Evolutionary conservation across 2,888 invertebrate genomes (phyloP), one percentile per base, ranked within the genome.

Genomic region (Parnassius apollo): DNA sequence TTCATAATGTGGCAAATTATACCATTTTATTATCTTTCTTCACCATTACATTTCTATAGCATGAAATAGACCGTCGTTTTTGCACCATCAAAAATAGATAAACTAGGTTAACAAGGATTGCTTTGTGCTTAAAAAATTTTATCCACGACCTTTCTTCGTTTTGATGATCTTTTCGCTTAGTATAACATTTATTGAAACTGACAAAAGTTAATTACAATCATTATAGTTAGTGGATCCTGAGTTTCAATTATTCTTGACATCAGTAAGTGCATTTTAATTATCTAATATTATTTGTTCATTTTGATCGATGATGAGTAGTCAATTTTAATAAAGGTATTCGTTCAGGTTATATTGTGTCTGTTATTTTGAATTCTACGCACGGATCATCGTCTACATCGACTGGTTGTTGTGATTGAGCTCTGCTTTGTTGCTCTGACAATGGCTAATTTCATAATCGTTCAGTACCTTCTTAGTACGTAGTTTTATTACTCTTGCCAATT

Each of bases 251-350:
- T 12, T 45, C 4, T 46, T 22, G 46, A 45, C 18, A 22, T 46
- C 22, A 9, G 46, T 22, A 11, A 46, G 25, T 56, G 46, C 46
- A 18, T 46, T 56, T 46, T 46, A 25, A 46, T 56, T 56, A 56
- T 46, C 46, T 13, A 12, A 56, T 12, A 56, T 55, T 42, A 45
- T 56, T 48, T 25, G 25, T n/a, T 45, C 56, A 12, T 56, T 45
- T 42, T 46, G 46, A 35, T 46, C 22, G 25, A 56, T 45, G 56
- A 11, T 18, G 9, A 7, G 49, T 13, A 9, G 9, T 49, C 13
- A 49, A 4, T 49, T 49, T 9, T 49, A 49, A 18, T 49, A 49
- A 18, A 7, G 11, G 49, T 35, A 4, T 12, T 49, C 25, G 35
- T 51, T 51, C 3, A 51, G 11, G 22, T 12, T 12, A 8, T 49